Percentiles rank a stretch among this genome's conserved stretches.
Conservation (phyloP, 2,113 vertebrate genomes). For the Urocitellus parryii region DNA sequence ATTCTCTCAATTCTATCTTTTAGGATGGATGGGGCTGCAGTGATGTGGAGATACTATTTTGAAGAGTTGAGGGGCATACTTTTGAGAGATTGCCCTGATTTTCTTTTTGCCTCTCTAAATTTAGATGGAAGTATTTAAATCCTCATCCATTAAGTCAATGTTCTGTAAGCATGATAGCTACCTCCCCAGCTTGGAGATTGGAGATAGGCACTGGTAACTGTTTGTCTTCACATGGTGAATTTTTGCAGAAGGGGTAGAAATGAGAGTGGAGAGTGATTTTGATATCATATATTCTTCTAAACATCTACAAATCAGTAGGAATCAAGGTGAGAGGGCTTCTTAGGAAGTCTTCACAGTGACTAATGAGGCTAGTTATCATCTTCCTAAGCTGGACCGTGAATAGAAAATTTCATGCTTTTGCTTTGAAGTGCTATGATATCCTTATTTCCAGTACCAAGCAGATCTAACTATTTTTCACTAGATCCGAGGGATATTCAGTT, state of each 20-base stretch:
- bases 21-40: not conserved
- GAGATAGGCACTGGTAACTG: constrained; percentile 30
- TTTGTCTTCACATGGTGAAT: constrained; percentile 53
- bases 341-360: not conserved
- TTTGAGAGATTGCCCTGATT: not conserved
- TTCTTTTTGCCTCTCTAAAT: constrained; percentile 13
- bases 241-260: constrained; percentile 58
- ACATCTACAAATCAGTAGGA: constrained; percentile 49
- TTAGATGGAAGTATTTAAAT: not conserved
- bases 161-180: not conserved
- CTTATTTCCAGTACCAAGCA: not conserved
- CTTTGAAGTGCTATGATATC: not conserved
- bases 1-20: constrained; percentile 10
- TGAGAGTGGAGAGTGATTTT: constrained; percentile 27
- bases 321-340: constrained; percentile 20
- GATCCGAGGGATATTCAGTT: not conserved
- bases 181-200: not conserved
- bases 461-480: not conserved
- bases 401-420: not conserved
- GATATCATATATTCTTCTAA: constrained; percentile 36
- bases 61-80: not conserved
- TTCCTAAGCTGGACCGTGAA: not conserved
- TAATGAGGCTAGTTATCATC: constrained; percentile 11
- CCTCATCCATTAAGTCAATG: not conserved
- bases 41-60: not conserved